These are phyloP conservation scores for Schlechtendalia chinensis DNA, from an alignment of 1,140 invertebrate species.

Conservation along the genomic window DNA sequence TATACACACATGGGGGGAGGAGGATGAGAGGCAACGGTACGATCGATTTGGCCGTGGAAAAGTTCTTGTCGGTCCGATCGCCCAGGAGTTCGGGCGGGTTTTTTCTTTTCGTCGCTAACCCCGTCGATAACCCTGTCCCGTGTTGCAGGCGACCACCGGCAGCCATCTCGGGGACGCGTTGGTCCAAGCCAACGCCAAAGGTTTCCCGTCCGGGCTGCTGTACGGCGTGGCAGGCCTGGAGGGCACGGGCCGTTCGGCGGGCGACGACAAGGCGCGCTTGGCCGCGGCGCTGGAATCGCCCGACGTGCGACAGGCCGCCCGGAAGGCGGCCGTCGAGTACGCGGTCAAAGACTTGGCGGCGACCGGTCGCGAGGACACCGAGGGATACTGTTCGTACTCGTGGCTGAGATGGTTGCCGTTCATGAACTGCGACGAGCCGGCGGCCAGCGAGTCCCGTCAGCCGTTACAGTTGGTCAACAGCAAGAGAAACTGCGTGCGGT, in stretches of 20 bases:
- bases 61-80: too few relatives aligned
- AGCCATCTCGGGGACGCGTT: slow-evolving; percentile 20
- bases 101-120: too few relatives aligned
- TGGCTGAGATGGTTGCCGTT: slow-evolving; percentile 49
- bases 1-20: too few relatives aligned
- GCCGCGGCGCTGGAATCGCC: slow-evolving; percentile 10
- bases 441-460: neutral
- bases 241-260: neutral
- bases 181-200: slow-evolving; percentile 27
- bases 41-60: too few relatives aligned
- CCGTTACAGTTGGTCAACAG: neutral
- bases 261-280: neutral
- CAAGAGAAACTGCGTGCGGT: slow-evolving; percentile 24
- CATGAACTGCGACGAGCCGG: slow-evolving; percentile 30
- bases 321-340: slow-evolving; percentile 21
- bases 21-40: too few relatives aligned
- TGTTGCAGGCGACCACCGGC: neutral
- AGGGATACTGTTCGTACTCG: slow-evolving; percentile 34
- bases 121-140: too few relatives aligned
- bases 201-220: neutral
- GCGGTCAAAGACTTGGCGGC: slow-evolving; percentile 18
- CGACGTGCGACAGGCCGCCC: neutral
- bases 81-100: too few relatives aligned
- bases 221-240: neutral
- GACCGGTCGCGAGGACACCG: neutral